These are phyloP conservation scores for Drosophila varians DNA, from an alignment of 1,140 invertebrate species.

Conservation along the genomic window DNA sequence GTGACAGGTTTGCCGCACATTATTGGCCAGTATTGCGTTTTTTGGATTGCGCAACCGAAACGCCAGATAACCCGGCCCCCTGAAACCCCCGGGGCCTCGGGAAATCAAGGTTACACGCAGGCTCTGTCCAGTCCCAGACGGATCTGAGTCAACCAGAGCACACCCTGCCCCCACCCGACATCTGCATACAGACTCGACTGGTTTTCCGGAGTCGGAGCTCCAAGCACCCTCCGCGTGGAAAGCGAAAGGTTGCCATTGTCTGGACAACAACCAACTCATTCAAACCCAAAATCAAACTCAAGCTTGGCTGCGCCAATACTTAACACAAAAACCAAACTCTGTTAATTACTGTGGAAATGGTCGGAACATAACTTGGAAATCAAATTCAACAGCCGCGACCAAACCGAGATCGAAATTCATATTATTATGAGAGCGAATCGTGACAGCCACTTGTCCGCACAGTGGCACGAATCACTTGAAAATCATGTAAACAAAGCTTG, in stretches of 20 bases:
- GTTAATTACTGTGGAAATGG: constrained; percentile 70
- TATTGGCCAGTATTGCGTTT: background rate
- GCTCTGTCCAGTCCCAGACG: background rate
- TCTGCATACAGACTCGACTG: constrained; percentile 14
- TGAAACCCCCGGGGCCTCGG: background rate
- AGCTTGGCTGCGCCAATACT: constrained; percentile 23
- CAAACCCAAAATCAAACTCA: no score
- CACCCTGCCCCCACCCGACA: background rate
- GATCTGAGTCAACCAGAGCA: background rate
- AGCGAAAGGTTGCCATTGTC: constrained; percentile 34
- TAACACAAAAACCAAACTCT: constrained; percentile 23
- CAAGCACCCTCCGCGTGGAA: constrained; percentile 6
- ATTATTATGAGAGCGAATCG: constrained; percentile 47
- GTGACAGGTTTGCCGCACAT: constrained; percentile 20
- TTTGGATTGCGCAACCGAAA: background rate
- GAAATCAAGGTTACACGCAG: background rate
- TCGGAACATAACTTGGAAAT: constrained; percentile 61
- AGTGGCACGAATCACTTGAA: constrained; percentile 15
- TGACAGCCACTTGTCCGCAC: constrained; percentile 23
- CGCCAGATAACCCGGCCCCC: no score
- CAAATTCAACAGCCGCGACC: constrained; percentile 21
- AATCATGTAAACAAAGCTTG: no score
- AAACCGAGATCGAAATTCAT: constrained; percentile 16
- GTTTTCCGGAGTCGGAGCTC: background rate
- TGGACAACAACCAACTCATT: background rate